Percentiles rank a stretch among this genome's conserved stretches.
Conservation (phyloP, 2,797 vertebrate genomes). For the Chiroxiphia lanceolata region DNA sequence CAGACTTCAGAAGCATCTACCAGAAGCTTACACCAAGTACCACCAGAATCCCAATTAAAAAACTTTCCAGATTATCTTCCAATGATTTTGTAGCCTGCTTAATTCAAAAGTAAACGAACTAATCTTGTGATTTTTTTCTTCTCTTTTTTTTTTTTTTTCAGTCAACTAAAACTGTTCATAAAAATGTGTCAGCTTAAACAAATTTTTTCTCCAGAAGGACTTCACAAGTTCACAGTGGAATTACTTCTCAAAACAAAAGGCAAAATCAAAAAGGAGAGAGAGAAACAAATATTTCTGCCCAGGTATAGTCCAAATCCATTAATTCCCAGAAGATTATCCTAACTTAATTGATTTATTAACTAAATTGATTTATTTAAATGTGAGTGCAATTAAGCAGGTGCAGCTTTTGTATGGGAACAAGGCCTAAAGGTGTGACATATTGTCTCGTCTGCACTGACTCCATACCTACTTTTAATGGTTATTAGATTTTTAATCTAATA, state of each 20-base stretch:
- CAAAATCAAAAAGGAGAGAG: neutral
- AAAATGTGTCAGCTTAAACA: neutral
- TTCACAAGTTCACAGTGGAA: neutral
- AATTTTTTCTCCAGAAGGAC: neutral
- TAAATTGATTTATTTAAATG: slow-evolving; percentile 25
- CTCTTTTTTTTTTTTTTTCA: neutral
- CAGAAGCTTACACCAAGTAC: neutral
- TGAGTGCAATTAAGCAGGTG: neutral
- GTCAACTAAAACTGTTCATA: neutral
- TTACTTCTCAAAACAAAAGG: neutral
- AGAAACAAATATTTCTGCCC: neutral
- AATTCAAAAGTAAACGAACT: neutral
- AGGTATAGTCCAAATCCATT: neutral
- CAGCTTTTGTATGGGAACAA: neutral
- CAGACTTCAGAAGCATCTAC: neutral
- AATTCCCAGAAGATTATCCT: neutral
- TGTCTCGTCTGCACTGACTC: neutral
- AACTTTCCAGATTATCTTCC: neutral
- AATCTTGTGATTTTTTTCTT: rapidly evolving
- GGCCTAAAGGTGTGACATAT: neutral
- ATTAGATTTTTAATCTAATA: neutral
- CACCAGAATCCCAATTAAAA: neutral
- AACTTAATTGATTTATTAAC: no score
- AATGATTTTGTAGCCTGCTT: neutral
- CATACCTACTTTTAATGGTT: neutral